Base-by-base conservation (phyloP, 64 coral and sea anemone genomes). In the Porites australiensis region DNA sequence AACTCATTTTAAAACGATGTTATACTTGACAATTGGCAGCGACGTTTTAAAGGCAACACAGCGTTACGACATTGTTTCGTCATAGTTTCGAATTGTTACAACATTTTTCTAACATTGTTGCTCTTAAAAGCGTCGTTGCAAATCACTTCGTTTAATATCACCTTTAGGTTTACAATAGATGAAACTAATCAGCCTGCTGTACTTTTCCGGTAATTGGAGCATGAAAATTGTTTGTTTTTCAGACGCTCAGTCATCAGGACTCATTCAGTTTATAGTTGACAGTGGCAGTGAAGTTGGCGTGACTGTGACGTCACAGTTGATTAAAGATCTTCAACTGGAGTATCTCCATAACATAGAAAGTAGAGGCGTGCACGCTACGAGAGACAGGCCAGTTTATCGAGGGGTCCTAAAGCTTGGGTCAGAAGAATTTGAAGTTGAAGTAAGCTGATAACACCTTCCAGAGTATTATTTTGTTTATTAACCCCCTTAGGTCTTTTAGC, bases 261-360 rank as follows among this genome's bases (percentile, higher is more conserved):
- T 78, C 2, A 61, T 92, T 0, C 75, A 88, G 37, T 96, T 96
- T 48, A 60, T 91, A 3, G 79, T 98, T 13, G 96, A 98, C 57
- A 86, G 66, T 15, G 96, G 88, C 7, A 94, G 92, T 61, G 96
- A 98, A 19, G 96, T 98, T 6, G 3, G 46, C 8, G 93, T 98
- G 0, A 92, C 96, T 0, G 83, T 58, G 0, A 70, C 70, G 5
- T 78, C 89, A 3, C 20, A 79, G 2, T 9, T 94, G 2, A 89
- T 98, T 3, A 16, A 21, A 12, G 64, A 85, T 13, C 49, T 95
- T 8, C 60, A 77, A 1, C 37, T 98, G 1, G 46, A 64, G 4
- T 94, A 81, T 50, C 4, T 79, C 6, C 49, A 91, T 0, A 65
- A 63, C 16, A 70, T 98, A 0, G 66, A 79, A 2, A 94, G 93